Conservation (phyloP, 2,888 invertebrate genomes). For the Chloromyia formosa region DNA sequence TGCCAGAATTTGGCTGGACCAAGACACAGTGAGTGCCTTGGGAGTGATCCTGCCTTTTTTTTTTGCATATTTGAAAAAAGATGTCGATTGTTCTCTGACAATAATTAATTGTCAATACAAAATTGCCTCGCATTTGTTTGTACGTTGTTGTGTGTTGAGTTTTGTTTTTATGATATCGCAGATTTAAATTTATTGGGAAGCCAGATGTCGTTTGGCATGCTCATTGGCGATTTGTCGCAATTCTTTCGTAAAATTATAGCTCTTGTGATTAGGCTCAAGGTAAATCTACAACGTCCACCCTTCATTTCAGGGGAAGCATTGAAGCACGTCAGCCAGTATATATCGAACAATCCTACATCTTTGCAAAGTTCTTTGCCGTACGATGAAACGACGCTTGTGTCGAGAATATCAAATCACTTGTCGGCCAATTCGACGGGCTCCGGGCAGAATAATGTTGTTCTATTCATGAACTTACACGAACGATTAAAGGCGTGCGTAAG, state of each 20-base stretch:
- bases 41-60: slow-evolving; percentile 29
- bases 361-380: slow-evolving; percentile 54
- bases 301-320: slow-evolving; percentile 55
- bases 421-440: slow-evolving; percentile 51
- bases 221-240: slow-evolving; percentile 41
- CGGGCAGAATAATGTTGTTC: slow-evolving; percentile 51
- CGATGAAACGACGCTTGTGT: slow-evolving; percentile 56
- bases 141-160: background rate
- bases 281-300: background rate
- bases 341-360: slow-evolving; percentile 56
- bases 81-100: background rate
- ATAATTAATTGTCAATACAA: slow-evolving; percentile 33
- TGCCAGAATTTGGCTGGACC: slow-evolving; percentile 55
- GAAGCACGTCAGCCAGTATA: slow-evolving; percentile 56
- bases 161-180: slow-evolving; percentile 13
- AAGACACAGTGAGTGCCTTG: slow-evolving; percentile 48
- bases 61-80: no score
- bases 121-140: slow-evolving; percentile 18
- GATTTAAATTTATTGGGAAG: slow-evolving; percentile 5
- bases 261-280: background rate
- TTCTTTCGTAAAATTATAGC: slow-evolving; percentile 39
- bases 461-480: slow-evolving; percentile 57
- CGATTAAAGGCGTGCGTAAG: slow-evolving; percentile 57
- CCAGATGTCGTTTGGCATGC: slow-evolving; percentile 44
- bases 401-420: slow-evolving; percentile 56